phyloP scores from a whole-genome alignment of 1,140 invertebrate genomes.

The Neocloeon triangulifer region DNA sequence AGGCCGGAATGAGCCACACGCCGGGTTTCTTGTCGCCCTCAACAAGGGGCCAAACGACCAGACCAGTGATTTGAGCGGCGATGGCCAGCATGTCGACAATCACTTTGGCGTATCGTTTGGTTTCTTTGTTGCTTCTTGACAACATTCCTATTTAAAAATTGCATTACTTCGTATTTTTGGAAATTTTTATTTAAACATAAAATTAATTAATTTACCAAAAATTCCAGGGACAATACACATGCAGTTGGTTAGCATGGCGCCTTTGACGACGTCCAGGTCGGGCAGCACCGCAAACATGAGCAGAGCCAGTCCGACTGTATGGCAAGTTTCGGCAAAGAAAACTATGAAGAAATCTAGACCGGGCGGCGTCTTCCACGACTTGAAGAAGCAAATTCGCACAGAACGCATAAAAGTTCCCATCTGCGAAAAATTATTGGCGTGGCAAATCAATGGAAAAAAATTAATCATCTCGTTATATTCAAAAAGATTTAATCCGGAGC shows the following conservation, averaged over 20 bases:
- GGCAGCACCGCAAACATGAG: slow-evolving; percentile 74
- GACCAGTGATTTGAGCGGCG: slow-evolving; percentile 64
- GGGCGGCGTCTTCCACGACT: slow-evolving; percentile 45
- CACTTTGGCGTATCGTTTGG: slow-evolving; percentile 51
- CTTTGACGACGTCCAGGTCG: slow-evolving; percentile 74
- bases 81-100: slow-evolving; percentile 63
- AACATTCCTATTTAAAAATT: slow-evolving; percentile 33
- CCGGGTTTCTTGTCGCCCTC: slow-evolving; percentile 29
- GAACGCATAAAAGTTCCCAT: slow-evolving; percentile 67
- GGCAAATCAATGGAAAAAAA: too few relatives aligned
- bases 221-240: slow-evolving; percentile 70
- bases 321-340: slow-evolving; percentile 62
- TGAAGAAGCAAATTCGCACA: slow-evolving; percentile 73
- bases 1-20: slow-evolving; percentile 63
- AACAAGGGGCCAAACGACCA: slow-evolving; percentile 67
- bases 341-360: slow-evolving; percentile 40
- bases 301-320: slow-evolving; percentile 61
- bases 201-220: slow-evolving; percentile 25
- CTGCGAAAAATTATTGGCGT: too few relatives aligned
- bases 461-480: too few relatives aligned
- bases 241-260: slow-evolving; percentile 82
- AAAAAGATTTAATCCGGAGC: too few relatives aligned
- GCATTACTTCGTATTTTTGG: neutral
- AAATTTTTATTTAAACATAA: neutral
- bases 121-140: slow-evolving; percentile 56